Evolutionary conservation across 2,113 vertebrate genomes (phyloP), one percentile per base, ranked within the genome.

Genomic region (Mionectes macconnelli): DNA sequence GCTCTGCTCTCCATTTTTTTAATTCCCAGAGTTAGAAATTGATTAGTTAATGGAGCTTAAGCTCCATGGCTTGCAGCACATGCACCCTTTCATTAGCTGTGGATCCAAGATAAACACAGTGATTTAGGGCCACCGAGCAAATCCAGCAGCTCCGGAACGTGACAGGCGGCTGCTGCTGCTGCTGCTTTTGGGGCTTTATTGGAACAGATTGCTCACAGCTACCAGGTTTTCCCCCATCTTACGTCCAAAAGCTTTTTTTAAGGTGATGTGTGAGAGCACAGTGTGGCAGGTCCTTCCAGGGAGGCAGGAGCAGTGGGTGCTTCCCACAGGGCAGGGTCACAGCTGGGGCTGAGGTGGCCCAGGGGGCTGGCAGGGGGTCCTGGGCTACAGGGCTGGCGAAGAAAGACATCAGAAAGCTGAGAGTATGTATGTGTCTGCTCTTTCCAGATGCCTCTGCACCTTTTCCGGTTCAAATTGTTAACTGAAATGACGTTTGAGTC

Each of bases 41-140:
- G 68, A 94, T 59, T 72, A 76, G 87, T 84, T 84, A 89, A 92
- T 94, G 93, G 86, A 89, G 70, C 64, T 94, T 84, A 88, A 90
- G 76, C 83, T 94, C 53, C 25, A 4, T 27, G 33, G 66, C 70
- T 90, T 93, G 93, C 83, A 91, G 88, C 94, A 90, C 8, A 21
- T 60, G 31, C 68, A 92, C 57, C 89, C 64, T 93, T 92, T 87
- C 73, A 72, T 89, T 94, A 96, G 94, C 90, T 87, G 85, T 49
- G 90, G 95, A 91, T 44, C 68, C 47, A 52, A 90, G 85, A 94
- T 74, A 96, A 94, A 93, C 69, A 80, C 70, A 37, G 90, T 78
- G 94, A 95, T 95, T 83, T 47, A 81, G 55, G 64, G 88, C 77
- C 3, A 20, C 57, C 45, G 27, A 96, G 62, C 82, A 96, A 96